Evolutionary conservation across 30 jellyfish, hydroid and myxozoan species (phyloP).

Genomic region (Cassiopea xamachana): DNA sequence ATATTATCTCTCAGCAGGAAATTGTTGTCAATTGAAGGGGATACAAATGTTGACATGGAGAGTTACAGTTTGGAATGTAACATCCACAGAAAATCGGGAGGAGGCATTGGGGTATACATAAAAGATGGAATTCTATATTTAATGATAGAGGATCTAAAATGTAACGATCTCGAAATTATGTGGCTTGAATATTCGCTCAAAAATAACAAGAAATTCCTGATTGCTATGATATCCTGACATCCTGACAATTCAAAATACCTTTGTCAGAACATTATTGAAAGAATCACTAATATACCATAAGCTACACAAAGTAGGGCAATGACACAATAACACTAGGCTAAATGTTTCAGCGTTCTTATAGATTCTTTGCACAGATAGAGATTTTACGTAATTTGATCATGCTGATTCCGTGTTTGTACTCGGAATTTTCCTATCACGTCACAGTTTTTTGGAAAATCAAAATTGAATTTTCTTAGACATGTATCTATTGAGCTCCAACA

Average conservation of each 20-base stretch:
- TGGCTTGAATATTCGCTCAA: neutral
- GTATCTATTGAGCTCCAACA: no score
- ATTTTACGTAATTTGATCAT: no score
- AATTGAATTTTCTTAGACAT: no score
- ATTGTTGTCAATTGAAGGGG: neutral
- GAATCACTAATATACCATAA: neutral
- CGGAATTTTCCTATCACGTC: no score
- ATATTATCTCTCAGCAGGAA: neutral
- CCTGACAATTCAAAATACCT: constrained; percentile 9
- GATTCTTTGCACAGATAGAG: no score
- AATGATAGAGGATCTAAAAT: neutral
- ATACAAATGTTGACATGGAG: neutral
- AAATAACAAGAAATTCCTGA: neutral
- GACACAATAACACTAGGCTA: neutral
- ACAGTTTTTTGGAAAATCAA: no score
- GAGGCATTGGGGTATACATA: neutral
- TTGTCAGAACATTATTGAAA: neutral
- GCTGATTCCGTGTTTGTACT: no score
- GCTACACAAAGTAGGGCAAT: neutral
- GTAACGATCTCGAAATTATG: neutral
- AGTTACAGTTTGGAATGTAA: neutral
- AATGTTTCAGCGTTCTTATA: no score
- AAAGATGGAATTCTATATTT: neutral
- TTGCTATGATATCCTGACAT: neutral
- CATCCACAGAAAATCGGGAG: neutral